These are phyloP conservation scores for Apoderus coryli DNA, from an alignment of 2,888 invertebrate species.

Conservation along the genomic window DNA sequence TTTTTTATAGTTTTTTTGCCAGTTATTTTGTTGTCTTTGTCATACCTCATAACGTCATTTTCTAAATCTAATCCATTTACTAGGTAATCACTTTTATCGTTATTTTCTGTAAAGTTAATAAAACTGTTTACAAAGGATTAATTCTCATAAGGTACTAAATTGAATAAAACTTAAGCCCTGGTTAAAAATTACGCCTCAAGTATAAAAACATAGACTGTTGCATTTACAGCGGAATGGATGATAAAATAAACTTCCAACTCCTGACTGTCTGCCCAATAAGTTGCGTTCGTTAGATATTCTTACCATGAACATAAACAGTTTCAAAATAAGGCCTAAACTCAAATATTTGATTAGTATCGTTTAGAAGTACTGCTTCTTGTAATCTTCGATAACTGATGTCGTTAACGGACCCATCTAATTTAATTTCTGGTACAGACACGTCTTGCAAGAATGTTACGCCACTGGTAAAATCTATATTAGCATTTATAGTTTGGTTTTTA, in stretches of 20 bases:
- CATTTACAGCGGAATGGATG: too few species aligned
- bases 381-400: conserved; percentile 33
- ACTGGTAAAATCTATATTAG: conserved; percentile 33
- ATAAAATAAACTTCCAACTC: too few species aligned
- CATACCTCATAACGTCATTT: conserved; percentile 36
- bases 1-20: conserved; percentile 32
- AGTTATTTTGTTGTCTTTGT: conserved; percentile 31
- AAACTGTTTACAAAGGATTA: too few species aligned
- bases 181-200: too few species aligned
- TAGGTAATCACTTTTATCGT: conserved; percentile 23
- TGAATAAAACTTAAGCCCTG: too few species aligned
- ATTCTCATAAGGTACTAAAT: too few species aligned
- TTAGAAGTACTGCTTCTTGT: conserved; percentile 30
- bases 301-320: conserved; percentile 20
- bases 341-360: conserved; percentile 32
- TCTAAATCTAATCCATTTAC: conserved; percentile 38
- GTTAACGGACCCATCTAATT: conserved; percentile 25
- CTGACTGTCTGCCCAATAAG: too few species aligned
- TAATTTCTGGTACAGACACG: conserved; percentile 26
- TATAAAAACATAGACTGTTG: too few species aligned
- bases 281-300: too few species aligned
- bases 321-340: conserved; percentile 24
- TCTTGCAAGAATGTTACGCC: conserved; percentile 29
- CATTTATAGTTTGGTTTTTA: conserved; percentile 33
- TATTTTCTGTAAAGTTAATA: too few species aligned